Conservation (phyloP, 2,888 invertebrate genomes). For the Limnephilus marmoratus region DNA sequence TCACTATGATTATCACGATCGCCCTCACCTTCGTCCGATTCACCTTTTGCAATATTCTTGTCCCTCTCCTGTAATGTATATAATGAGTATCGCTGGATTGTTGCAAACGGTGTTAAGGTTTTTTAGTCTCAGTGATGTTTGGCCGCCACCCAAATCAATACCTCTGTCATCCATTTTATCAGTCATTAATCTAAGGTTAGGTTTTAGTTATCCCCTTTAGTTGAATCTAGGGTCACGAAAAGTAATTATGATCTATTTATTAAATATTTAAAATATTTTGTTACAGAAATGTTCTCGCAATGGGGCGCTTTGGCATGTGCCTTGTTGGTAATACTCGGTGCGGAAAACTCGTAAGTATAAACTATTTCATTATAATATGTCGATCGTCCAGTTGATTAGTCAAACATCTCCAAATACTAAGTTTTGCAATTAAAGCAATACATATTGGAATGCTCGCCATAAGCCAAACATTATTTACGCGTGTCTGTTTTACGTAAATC, state of each 20-base stretch:
- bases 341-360: conserved; percentile 27
- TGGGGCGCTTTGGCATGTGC: conserved; percentile 3
- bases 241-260: background rate
- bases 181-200: background rate
- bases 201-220: background rate
- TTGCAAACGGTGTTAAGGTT: background rate
- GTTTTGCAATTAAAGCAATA: too few species aligned
- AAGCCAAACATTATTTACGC: too few species aligned
- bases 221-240: background rate
- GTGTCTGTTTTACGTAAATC: too few species aligned
- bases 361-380: too few species aligned
- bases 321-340: conserved; percentile 6
- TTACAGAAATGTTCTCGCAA: conserved; percentile 13
- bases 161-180: background rate
- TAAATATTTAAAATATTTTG: background rate
- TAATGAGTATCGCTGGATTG: background rate
- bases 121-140: background rate
- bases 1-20: too few species aligned
- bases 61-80: background rate
- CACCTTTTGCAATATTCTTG: background rate
- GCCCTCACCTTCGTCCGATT: too few species aligned
- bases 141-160: background rate
- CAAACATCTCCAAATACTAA: too few species aligned
- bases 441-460: too few species aligned
- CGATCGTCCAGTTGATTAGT: too few species aligned